Percentiles rank a stretch among this genome's conserved stretches.
Conservation (phyloP, 1,140 invertebrate species). For the Nylanderia fulva region DNA sequence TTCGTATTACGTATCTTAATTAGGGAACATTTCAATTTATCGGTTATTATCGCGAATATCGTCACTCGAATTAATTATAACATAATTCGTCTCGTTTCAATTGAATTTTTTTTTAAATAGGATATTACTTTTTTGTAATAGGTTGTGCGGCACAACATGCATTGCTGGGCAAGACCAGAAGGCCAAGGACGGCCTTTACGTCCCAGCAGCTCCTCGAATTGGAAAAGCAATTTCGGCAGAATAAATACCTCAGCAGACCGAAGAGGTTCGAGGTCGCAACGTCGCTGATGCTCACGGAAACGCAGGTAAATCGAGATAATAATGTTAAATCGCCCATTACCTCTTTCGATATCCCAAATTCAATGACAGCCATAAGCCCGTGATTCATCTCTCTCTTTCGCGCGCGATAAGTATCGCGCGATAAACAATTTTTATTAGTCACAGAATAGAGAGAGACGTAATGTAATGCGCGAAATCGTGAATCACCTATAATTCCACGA, state of each 20-base stretch:
- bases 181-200: slow-evolving; percentile 99
- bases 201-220: slow-evolving; percentile 98
- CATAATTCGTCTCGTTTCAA: not conserved
- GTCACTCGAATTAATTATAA: not conserved
- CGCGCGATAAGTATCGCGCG: slow-evolving; percentile 41
- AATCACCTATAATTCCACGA: slow-evolving; percentile 22
- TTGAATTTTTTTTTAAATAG: not conserved
- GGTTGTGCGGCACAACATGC: slow-evolving; percentile 90
- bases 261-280: slow-evolving; percentile 99
- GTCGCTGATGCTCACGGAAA: slow-evolving; percentile 98
- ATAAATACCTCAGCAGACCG: slow-evolving; percentile 99
- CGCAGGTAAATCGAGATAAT: slow-evolving; percentile 91
- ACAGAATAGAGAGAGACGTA: not conserved
- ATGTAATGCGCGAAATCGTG: not conserved
- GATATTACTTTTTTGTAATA: slow-evolving; percentile 68
- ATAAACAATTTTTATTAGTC: slow-evolving; percentile 50
- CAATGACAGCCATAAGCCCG: not conserved
- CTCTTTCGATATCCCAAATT: slow-evolving; percentile 29
- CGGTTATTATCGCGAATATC: not conserved
- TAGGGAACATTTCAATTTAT: not conserved
- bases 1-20: not conserved
- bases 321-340: slow-evolving; percentile 25
- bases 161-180: slow-evolving; percentile 96
- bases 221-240: slow-evolving; percentile 99
- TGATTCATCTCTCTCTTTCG: slow-evolving; percentile 10